Conservation (phyloP, 2,797 vertebrate genomes). For the Oryzias dopingdopingensis region DNA sequence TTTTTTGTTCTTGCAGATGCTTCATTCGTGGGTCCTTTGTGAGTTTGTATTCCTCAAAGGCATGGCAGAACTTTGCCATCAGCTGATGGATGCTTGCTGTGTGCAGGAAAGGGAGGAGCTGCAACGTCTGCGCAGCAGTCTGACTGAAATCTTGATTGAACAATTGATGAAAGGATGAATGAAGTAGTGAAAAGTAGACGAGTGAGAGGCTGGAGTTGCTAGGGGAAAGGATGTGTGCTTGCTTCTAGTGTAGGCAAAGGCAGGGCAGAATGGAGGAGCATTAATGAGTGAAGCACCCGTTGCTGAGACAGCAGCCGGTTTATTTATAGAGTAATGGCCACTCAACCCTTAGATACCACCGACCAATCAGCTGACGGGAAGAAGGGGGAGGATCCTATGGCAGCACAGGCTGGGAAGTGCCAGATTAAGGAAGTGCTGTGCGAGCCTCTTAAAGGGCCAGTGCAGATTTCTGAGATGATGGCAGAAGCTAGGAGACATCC, state of each 20-base stretch:
- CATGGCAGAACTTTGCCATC: no score
- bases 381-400: slow-evolving; percentile 77
- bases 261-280: slow-evolving; percentile 61
- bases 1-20: no score
- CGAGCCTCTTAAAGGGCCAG: slow-evolving; percentile 80
- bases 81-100: no score
- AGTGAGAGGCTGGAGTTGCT: slow-evolving; percentile 64
- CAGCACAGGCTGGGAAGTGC: slow-evolving; percentile 65
- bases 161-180: slow-evolving; percentile 44
- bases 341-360: slow-evolving; percentile 87
- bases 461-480: slow-evolving; percentile 68
- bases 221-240: slow-evolving; percentile 63
- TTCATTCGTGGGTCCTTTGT: no score
- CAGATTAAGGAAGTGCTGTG: slow-evolving; percentile 81
- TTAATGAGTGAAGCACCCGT: slow-evolving; percentile 75
- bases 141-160: no score
- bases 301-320: slow-evolving; percentile 88
- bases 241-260: slow-evolving; percentile 42
- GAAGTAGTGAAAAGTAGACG: slow-evolving; percentile 42
- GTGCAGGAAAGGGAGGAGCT: no score
- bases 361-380: slow-evolving; percentile 76
- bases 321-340: slow-evolving; percentile 86
- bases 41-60: no score
- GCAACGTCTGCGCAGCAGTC: no score
- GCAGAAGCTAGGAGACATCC: slow-evolving; percentile 50